A percentile compares a stretch with the other conserved stretches of the same genome.
Evolutionary conservation across 2,888 invertebrate genomes (phyloP).

Genomic region (Malachius bipustulatus): DNA sequence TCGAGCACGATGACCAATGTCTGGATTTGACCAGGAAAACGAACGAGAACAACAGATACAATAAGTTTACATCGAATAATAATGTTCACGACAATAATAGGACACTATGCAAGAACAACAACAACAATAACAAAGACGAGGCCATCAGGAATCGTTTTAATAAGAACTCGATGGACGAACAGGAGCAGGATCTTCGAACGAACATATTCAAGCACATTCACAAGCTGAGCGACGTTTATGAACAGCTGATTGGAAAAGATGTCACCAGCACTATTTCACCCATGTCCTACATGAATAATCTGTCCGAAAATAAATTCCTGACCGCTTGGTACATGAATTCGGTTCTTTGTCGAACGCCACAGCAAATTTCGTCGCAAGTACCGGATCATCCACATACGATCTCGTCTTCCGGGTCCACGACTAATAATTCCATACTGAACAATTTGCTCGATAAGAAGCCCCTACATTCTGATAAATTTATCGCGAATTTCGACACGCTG

Average conservation of each 20-base stretch:
- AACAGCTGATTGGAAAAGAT: conserved; percentile 23
- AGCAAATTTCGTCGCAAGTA: conserved; percentile 6
- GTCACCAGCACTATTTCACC: conserved; percentile 26
- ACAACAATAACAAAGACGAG: conserved; percentile 5
- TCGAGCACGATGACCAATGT: conserved; percentile 3
- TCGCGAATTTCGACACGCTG: conserved; percentile 32
- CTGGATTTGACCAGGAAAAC: conserved; percentile 3
- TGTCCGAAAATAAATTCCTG: conserved; percentile 37
- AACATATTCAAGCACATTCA: conserved; percentile 28
- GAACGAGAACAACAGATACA: conserved; percentile 4
- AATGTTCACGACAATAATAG: conserved; percentile 14
- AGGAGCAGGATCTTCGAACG: conserved; percentile 25
- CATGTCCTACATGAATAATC: conserved; percentile 35
- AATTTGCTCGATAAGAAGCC: conserved; percentile 35
- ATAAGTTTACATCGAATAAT: conserved; percentile 11
- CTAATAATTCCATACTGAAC: conserved; percentile 33
- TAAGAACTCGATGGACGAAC: conserved; percentile 33
- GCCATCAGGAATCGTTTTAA: conserved; percentile 29
- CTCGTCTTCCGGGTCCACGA: conserved; percentile 16
- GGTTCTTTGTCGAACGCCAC: conserved; percentile 25
- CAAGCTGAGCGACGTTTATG: conserved; percentile 28
- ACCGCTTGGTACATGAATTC: conserved; percentile 39
- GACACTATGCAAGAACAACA: not conserved
- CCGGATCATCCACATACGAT: conserved; percentile 13
- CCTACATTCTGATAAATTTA: conserved; percentile 24